Conservation (phyloP, 2,888 invertebrate genomes). For the Mesoligia furuncula region DNA sequence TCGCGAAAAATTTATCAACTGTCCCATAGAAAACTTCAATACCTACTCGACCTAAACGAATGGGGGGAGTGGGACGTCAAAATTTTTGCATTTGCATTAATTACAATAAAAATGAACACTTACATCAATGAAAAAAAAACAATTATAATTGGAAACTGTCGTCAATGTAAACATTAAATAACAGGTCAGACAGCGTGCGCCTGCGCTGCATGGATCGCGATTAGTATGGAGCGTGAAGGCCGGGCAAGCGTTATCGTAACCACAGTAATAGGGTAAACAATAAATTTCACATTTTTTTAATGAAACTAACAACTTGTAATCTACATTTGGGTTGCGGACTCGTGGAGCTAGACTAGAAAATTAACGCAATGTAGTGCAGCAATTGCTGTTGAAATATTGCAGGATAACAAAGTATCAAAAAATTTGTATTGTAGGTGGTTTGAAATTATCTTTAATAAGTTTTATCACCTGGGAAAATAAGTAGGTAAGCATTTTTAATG, state of each 20-base stretch:
- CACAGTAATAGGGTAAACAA: slow-evolving; percentile 74
- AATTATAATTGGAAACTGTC: slow-evolving; percentile 64
- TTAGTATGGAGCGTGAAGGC: slow-evolving; percentile 83
- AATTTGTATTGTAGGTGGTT: not conserved
- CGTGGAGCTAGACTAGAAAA: not conserved
- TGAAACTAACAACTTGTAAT: slow-evolving; percentile 31
- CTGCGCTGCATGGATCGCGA: slow-evolving; percentile 75
- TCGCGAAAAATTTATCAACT: too few species aligned
- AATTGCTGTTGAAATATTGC: slow-evolving; percentile 1
- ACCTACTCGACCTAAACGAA: too few species aligned
- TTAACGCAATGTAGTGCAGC: not conserved
- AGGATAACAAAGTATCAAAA: not conserved
- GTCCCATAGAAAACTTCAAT: too few species aligned
- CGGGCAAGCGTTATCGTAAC: slow-evolving; percentile 77
- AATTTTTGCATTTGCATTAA: slow-evolving; percentile 41
- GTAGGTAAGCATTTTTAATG: not conserved
- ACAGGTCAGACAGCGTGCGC: slow-evolving; percentile 74
- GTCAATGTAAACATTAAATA: slow-evolving; percentile 72
- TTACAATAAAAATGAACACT: slow-evolving; percentile 44
- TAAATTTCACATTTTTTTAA: slow-evolving; percentile 64
- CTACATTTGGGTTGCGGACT: slow-evolving; percentile 11
- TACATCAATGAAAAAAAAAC: slow-evolving; percentile 49
- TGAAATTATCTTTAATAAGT: not conserved
- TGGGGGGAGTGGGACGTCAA: too few species aligned
- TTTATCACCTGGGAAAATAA: not conserved